A percentile compares a stretch with the other conserved stretches of the same genome.
Conservation (phyloP, 2,888 invertebrate species). For the Lithophane semibrunnea region DNA sequence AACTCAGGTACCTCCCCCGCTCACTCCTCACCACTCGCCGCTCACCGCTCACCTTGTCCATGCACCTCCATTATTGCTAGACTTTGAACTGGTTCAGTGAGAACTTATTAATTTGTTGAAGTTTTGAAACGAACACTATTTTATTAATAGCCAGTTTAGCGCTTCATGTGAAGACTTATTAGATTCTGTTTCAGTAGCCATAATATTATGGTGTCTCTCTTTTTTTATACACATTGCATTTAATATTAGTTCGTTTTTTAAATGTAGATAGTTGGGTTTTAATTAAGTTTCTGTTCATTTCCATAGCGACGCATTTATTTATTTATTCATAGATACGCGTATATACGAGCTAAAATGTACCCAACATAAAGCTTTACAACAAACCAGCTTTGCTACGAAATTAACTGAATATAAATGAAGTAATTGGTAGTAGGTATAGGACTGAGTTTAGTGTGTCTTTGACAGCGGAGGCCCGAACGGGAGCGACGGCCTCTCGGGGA, state of each 20-base stretch:
- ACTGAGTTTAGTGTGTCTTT: constrained; percentile 50
- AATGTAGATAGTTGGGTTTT: not conserved
- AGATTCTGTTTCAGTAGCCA: constrained; percentile 11
- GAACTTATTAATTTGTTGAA: not conserved
- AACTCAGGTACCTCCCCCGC: constrained; percentile 90
- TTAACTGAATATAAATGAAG: not conserved
- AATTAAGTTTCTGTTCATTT: constrained; percentile 4
- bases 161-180: not conserved
- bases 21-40: constrained; percentile 74
- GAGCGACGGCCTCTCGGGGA: constrained; percentile 84
- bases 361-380: constrained; percentile 54
- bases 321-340: not conserved
- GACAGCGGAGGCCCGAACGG: constrained; percentile 85
- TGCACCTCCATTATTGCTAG: constrained; percentile 59
- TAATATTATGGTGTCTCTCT: not conserved
- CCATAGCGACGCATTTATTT: constrained; percentile 41
- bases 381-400: constrained; percentile 54
- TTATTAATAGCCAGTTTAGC: constrained; percentile 1
- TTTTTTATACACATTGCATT: not conserved
- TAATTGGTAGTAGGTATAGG: not conserved
- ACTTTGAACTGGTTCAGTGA: not conserved
- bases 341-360: constrained; percentile 24
- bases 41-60: constrained; percentile 62
- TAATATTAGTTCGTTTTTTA: not conserved
- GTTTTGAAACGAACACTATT: not conserved